Percentiles rank a stretch among this genome's conserved stretches.
These are phyloP conservation scores for Cheilosia pagana DNA, from an alignment of 2,888 invertebrate genomes.

Conservation along the genomic window DNA sequence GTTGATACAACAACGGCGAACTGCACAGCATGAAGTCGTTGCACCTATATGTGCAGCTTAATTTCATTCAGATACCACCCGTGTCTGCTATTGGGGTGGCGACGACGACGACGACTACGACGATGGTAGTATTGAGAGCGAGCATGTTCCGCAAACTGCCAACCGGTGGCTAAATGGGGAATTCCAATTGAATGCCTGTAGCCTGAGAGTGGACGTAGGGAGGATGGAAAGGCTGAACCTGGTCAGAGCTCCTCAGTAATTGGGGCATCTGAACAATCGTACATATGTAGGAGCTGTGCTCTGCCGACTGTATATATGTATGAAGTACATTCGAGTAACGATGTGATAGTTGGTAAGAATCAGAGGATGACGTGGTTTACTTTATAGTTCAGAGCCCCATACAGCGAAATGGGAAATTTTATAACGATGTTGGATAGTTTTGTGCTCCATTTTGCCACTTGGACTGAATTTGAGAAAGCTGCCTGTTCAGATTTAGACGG, in stretches of 20 bases:
- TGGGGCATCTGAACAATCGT: constrained; percentile 43
- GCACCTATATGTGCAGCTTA: constrained; percentile 40
- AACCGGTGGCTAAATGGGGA: constrained; percentile 58
- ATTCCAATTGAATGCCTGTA: constrained; percentile 50
- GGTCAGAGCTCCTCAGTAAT: constrained; percentile 50
- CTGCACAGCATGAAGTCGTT: constrained; percentile 48
- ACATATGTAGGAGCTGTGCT: not conserved
- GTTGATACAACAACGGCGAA: constrained; percentile 27
- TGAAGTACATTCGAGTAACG: constrained; percentile 1
- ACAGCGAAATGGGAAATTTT: constrained; percentile 39
- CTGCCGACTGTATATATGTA: constrained; percentile 1
- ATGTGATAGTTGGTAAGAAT: constrained; percentile 14
- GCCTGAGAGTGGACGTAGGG: constrained; percentile 19
- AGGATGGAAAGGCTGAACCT: constrained; percentile 31
- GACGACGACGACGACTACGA: not conserved
- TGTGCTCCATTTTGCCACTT: constrained; percentile 5
- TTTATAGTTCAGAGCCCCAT: constrained; percentile 23
- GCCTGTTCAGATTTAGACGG: constrained; percentile 27
- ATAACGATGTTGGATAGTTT: constrained; percentile 16
- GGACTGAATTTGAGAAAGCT: constrained; percentile 36
- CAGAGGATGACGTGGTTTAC: constrained; percentile 26
- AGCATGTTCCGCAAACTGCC: constrained; percentile 33
- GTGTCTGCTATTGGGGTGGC: constrained; percentile 28
- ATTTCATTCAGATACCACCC: constrained; percentile 55
- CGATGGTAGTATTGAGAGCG: constrained; percentile 4